These are phyloP conservation scores for Microctonus brassicae DNA, from an alignment of 2,888 invertebrate genomes.

Conservation along the genomic window DNA sequence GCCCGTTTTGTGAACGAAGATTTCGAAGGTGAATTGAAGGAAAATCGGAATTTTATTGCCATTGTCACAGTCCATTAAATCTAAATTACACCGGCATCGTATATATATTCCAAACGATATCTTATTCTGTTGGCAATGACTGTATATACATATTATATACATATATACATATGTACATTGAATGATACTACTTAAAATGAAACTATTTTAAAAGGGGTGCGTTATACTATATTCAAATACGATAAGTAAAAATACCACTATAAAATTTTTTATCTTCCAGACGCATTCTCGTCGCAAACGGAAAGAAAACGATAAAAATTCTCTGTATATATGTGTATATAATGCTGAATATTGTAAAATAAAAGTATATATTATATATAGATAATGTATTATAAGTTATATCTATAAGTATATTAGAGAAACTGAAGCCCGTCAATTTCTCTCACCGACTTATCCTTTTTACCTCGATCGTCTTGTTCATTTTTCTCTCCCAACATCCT, in stretches of 20 bases:
- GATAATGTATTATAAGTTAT: no score
- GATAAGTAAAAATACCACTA: background rate
- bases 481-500: conserved; percentile 47
- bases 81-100: conserved; percentile 41
- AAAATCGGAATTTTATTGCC: conserved; percentile 49
- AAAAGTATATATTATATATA: background rate
- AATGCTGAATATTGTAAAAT: background rate
- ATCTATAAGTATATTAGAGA: background rate
- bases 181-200: background rate
- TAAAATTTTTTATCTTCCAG: conserved; percentile 2
- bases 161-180: background rate
- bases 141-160: background rate
- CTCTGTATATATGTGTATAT: no score
- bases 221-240: background rate
- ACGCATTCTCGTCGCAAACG: background rate
- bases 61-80: conserved; percentile 48
- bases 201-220: background rate
- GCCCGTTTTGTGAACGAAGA: conserved; percentile 23
- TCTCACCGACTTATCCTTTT: conserved; percentile 21
- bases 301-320: background rate
- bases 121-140: background rate
- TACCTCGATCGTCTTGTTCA: conserved; percentile 1
- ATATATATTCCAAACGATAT: conserved; percentile 8
- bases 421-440: background rate
- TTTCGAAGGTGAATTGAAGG: conserved; percentile 9